Evolutionary conservation across 2,888 invertebrate species (phyloP).

Genomic region (Drosophila helvetica): DNA sequence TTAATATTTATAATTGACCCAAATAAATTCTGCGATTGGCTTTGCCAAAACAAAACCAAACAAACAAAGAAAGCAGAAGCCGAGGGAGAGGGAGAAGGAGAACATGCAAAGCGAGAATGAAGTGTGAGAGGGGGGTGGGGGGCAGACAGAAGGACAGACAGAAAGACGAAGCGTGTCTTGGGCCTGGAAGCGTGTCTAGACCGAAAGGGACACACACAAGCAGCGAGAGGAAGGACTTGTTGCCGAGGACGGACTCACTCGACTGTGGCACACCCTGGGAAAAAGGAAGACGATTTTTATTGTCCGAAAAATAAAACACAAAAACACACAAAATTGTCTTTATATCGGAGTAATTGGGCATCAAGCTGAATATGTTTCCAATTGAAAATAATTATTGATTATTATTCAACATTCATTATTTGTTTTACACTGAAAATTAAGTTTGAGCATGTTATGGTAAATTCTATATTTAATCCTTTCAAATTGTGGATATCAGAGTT

Average conservation of each 20-base stretch:
- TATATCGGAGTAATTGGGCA: no score
- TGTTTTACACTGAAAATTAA: no score
- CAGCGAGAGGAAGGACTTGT: not conserved
- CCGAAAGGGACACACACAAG: not conserved
- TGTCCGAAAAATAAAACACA: no score
- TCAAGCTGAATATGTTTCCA: no score
- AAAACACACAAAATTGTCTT: no score
- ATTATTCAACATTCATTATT: no score
- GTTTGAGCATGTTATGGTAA: no score
- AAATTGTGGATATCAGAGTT: no score
- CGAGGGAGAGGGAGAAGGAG: constrained; percentile 6
- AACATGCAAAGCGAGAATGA: constrained; percentile 27
- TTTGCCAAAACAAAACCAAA: constrained; percentile 58
- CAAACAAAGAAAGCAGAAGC: constrained; percentile 31
- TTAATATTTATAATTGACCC: constrained; percentile 77
- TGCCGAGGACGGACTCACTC: not conserved
- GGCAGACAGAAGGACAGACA: not conserved
- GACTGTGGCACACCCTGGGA: not conserved
- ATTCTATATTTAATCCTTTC: no score
- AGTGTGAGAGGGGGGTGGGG: not conserved
- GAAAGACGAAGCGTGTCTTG: not conserved
- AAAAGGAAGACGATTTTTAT: no score
- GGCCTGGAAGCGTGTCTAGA: not conserved
- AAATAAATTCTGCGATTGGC: constrained; percentile 70
- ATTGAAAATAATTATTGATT: no score